A percentile compares a stretch with the other conserved stretches of the same genome.
Conservation (phyloP, 1,140 invertebrate genomes). For the Pseudomyrmex dendroicus region DNA sequence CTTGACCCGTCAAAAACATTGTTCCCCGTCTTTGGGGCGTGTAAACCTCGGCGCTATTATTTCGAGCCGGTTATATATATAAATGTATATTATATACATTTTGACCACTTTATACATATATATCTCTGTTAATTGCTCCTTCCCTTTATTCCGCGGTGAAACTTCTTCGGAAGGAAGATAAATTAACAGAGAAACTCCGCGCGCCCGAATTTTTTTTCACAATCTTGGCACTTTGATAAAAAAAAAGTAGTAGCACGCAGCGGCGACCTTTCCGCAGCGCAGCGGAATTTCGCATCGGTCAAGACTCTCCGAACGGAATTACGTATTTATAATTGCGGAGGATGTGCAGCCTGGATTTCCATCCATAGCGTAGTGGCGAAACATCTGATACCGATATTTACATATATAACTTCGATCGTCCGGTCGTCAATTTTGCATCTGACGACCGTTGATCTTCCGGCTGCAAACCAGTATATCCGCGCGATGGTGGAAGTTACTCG, state of each 20-base stretch:
- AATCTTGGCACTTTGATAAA: background rate
- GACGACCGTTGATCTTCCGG: slow-evolving; percentile 11
- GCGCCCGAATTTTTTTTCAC: no score
- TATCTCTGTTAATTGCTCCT: no score
- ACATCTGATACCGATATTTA: slow-evolving; percentile 1
- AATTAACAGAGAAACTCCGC: background rate
- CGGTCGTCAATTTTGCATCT: slow-evolving; percentile 41
- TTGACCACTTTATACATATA: no score
- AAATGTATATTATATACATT: slow-evolving; percentile 1
- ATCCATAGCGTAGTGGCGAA: background rate
- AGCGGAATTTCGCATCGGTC: background rate
- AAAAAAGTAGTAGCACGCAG: background rate
- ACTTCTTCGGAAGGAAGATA: background rate
- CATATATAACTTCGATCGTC: background rate
- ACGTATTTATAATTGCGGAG: slow-evolving; percentile 33
- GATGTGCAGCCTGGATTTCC: background rate
- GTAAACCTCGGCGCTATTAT: background rate
- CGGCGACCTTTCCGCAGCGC: background rate
- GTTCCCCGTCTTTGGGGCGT: slow-evolving; percentile 32
- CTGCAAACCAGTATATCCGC: background rate
- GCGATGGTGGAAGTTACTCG: slow-evolving; percentile 37
- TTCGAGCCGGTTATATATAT: background rate
- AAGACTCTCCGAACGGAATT: slow-evolving; percentile 10
- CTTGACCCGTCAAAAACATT: slow-evolving; percentile 66
- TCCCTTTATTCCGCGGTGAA: background rate